Evolutionary conservation across 2,113 vertebrate genomes (phyloP).

Genomic region (Australoheros scitulus): DNA sequence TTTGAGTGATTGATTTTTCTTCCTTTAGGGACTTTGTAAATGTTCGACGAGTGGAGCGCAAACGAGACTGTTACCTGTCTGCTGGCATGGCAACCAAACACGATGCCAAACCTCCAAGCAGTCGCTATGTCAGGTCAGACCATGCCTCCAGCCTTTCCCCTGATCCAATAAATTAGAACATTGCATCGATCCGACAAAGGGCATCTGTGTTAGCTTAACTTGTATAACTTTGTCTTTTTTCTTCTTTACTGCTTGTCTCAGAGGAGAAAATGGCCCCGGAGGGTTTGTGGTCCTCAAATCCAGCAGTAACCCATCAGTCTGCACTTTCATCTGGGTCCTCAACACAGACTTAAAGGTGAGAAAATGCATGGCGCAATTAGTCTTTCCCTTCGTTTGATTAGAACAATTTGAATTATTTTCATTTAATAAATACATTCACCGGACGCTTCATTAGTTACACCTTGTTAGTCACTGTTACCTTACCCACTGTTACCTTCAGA

Average conservation of each 20-base stretch:
- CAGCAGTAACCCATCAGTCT: slow-evolving; percentile 87
- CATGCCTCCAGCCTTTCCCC: not conserved
- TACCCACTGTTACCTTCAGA: not conserved
- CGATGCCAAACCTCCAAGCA: slow-evolving; percentile 82
- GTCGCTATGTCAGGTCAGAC: slow-evolving; percentile 90
- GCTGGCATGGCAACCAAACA: slow-evolving; percentile 91
- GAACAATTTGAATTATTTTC: not conserved
- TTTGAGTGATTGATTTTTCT: slow-evolving; percentile 2
- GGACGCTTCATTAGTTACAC: not conserved
- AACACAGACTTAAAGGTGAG: slow-evolving; percentile 96
- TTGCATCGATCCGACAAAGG: not conserved
- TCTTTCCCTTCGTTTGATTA: not conserved
- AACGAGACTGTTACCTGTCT: slow-evolving; percentile 90
- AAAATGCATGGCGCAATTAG: not conserved
- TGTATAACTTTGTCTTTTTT: not conserved
- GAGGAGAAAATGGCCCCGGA: slow-evolving; percentile 95
- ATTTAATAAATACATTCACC: not conserved
- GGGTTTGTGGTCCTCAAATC: slow-evolving; percentile 94
- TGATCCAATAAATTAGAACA: not conserved
- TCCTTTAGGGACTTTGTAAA: slow-evolving; percentile 92
- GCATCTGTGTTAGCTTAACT: not conserved
- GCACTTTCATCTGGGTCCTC: slow-evolving; percentile 97
- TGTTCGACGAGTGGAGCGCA: slow-evolving; percentile 91
- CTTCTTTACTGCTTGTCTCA: slow-evolving; percentile 54
- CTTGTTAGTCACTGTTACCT: rapidly evolving